These are phyloP conservation scores for Corynorhinus townsendii DNA, from an alignment of 2,113 vertebrate genomes.

Conservation along the genomic window DNA sequence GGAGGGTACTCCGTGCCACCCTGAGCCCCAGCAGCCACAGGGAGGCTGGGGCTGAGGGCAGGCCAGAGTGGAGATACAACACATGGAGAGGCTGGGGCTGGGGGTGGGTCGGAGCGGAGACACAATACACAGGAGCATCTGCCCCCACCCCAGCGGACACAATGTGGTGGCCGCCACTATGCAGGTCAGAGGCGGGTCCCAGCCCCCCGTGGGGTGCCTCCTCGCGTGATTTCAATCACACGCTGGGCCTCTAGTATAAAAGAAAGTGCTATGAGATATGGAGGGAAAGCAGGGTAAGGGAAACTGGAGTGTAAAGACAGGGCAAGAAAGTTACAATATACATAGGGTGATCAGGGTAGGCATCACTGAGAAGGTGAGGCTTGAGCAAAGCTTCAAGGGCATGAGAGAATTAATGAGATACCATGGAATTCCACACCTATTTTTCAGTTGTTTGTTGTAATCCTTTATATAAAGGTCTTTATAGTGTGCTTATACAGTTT, in stretches of 20 bases:
- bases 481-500: background rate
- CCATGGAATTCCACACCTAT: background rate
- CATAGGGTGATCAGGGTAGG: background rate
- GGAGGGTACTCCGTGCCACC: no score
- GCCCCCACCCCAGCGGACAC: no score
- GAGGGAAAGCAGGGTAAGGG: background rate
- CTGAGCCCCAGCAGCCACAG: no score
- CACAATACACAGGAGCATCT: no score
- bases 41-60: no score
- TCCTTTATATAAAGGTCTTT: background rate
- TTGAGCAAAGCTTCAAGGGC: background rate
- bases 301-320: background rate
- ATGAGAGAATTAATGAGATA: background rate
- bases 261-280: background rate
- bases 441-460: background rate
- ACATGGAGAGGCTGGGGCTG: no score
- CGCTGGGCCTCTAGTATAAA: background rate
- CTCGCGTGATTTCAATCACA: no score
- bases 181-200: no score
- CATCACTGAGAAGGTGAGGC: background rate
- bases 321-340: background rate
- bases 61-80: no score
- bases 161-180: no score
- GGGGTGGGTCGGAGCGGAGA: no score
- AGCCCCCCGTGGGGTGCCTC: no score